Conservation (phyloP, 2,113 vertebrate genomes). For the Gorsachius goisagi region DNA sequence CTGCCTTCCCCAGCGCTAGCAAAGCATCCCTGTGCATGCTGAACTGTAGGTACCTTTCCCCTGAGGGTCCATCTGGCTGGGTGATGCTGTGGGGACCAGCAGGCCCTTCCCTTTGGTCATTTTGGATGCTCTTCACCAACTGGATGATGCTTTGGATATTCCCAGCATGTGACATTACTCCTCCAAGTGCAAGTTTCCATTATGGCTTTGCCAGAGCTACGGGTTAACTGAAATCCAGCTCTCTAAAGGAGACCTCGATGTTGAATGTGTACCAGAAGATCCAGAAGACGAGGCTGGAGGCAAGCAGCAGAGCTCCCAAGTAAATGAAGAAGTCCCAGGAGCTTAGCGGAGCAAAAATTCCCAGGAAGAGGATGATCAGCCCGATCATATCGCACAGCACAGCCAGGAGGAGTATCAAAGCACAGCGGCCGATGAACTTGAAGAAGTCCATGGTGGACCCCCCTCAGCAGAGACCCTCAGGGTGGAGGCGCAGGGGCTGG, state of each 20-base stretch:
- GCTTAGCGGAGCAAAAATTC: constrained; percentile 74
- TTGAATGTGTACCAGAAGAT: constrained; percentile 86
- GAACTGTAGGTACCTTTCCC: constrained; percentile 14
- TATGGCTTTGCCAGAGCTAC: rapidly evolving
- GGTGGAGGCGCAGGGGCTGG: not conserved
- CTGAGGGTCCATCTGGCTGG: not conserved
- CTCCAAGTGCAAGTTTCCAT: not conserved
- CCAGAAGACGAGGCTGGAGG: constrained; percentile 87
- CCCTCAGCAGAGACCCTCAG: not conserved
- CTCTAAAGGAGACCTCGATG: constrained; percentile 73
- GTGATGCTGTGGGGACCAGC: not conserved
- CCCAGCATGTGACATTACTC: not conserved
- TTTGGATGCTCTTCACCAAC: not conserved
- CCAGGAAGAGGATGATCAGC: constrained; percentile 79
- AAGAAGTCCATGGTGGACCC: not conserved
- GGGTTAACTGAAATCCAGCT: constrained; percentile 40
- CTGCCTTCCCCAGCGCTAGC: not conserved
- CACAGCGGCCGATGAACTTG: constrained; percentile 32
- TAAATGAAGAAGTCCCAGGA: constrained; percentile 91
- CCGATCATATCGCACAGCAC: constrained; percentile 76
- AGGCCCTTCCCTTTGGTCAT: not conserved
- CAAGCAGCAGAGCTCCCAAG: constrained; percentile 80
- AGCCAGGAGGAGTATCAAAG: constrained; percentile 62
- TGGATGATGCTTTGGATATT: not conserved
- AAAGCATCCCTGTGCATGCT: not conserved